Evolutionary conservation across 64 coral and sea anemone species (phyloP), one percentile per base, ranked within the genome.

Genomic region (Acropora yongei): DNA sequence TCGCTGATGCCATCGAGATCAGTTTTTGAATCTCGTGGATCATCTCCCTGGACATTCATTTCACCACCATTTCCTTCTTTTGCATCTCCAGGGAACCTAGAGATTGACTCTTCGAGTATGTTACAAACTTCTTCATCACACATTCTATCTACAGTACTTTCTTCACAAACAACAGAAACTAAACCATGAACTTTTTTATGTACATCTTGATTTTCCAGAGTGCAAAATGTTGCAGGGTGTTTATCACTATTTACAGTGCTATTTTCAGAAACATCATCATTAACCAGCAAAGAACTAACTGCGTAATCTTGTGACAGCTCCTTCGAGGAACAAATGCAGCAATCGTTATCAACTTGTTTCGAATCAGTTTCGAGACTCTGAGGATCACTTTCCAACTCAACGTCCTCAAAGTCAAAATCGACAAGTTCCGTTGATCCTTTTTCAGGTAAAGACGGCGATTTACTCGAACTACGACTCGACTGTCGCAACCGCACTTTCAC

Each of bases 51-150:
- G 10, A 57, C 8, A n/a, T 20, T 4, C 4, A 44, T 48, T 71
- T 16, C 44, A 71, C 6, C 44, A 30, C 49, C 13, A 1, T 72
- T 63, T 63, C 0, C 55, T 48, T 78, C 44, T 45, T 0, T 72
- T 71, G 18, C 17, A 39, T 8, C 19, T 30, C 30, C 30, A 30
- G 30, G 30, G 30, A 30, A 45, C 82, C 63, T 49, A 13, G 5
- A 4, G 44, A 6, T 3, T 45, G 10, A 16, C 3, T 6, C 44
- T 85, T 72, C 44, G 3, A 72, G 49, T 49, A 85, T 71, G 45
- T 49, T n/a, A 69, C 63, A 48, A 72, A 69, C 82, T 66, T 85
- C 82, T 68, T 85, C 44, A 72, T 72, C 82, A 48, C 82, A 85
- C 41, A 85, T 47, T 18, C 47, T 2, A 48, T 72, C 82, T n/a